Base-by-base conservation (phyloP, 1,140 invertebrate genomes). In the Sycophila sp. region DNA sequence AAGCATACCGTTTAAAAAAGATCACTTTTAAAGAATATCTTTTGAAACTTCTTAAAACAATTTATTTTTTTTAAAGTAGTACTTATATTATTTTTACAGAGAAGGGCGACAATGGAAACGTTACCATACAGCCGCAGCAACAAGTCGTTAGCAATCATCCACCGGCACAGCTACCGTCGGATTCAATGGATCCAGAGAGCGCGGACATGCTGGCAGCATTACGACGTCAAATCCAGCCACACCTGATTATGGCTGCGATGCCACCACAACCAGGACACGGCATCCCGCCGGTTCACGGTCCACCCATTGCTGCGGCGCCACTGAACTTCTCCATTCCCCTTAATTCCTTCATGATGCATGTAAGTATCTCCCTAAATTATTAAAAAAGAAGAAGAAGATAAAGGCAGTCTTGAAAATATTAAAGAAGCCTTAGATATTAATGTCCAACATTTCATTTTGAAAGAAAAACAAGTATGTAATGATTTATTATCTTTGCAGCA, bases 131-230 rank as follows among this genome's bases (percentile, higher is more conserved):
- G 32, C 5, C 26, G 17, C 45, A 73, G 63, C 79, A 75, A 64
- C 79, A 69, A 17, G 24, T 30, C 2, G 53, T 26, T 15, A 45
- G 38, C 4, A 36, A 30, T 1, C 53, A 68, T 17, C 65, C 58
- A 6, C 51, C 40, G 0, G n/a, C 17, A 32, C 42, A 38, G 2
- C 67, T 38, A 11, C 75, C 76, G 28, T 76, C 74, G 19, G 85
- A 82, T 77, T 83, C 79, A 73, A 83, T 84, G 81, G 87, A 85
- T 67, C 80, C 84, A 8, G 82, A 86, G 71, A 86, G 83, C 74
- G 89, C 88, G 40, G 89, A 90, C n/a, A 90, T 91, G 87, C 81
- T 91, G 70, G 89, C 88, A 36, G 90, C 90, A 51, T 80, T 91
- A 70, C 87, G 90, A 8, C 85, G 89, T 22, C 89, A 89, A 80